Conservation (phyloP, 2,113 vertebrate genomes). For the Sebastes fasciatus region DNA sequence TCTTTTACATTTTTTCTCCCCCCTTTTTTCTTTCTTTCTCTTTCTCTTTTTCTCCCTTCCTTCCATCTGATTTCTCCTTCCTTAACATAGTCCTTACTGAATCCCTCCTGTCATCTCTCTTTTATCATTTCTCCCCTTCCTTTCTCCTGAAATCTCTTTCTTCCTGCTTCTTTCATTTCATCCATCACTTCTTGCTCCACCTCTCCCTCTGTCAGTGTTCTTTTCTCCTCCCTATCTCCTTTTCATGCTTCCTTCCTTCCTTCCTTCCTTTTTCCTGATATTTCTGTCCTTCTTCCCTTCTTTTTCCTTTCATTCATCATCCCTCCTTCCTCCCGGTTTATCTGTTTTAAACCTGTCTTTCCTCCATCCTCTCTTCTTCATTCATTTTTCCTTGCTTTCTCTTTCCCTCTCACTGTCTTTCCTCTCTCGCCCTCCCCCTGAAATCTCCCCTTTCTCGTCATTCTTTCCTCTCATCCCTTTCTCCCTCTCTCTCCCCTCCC, state of each 20-base stretch:
- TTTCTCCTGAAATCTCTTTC: neutral
- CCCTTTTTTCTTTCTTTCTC: no score
- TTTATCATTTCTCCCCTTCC: no score
- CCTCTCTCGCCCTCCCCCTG: no score
- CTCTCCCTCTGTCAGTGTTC: neutral
- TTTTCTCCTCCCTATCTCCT: neutral
- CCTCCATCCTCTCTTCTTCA: neutral
- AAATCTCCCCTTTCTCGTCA: no score
- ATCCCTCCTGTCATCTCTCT: neutral
- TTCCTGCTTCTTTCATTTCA: conserved; percentile 1
- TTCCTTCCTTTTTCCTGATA: neutral
- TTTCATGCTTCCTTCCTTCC: neutral
- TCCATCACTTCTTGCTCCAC: conserved; percentile 7
- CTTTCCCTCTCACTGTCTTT: no score
- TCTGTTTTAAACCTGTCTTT: neutral
- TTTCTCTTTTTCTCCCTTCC: no score
- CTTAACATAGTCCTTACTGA: no score
- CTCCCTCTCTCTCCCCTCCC: neutral
- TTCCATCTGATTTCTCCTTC: no score
- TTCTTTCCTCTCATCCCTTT: no score
- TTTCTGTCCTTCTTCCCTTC: neutral
- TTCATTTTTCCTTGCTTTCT: neutral
- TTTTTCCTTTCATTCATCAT: neutral
- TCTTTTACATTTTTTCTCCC: neutral
- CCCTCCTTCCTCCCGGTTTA: no score